Evolutionary conservation across 1,140 invertebrate genomes (phyloP).

Genomic region (Philotrypesis tridentata): DNA sequence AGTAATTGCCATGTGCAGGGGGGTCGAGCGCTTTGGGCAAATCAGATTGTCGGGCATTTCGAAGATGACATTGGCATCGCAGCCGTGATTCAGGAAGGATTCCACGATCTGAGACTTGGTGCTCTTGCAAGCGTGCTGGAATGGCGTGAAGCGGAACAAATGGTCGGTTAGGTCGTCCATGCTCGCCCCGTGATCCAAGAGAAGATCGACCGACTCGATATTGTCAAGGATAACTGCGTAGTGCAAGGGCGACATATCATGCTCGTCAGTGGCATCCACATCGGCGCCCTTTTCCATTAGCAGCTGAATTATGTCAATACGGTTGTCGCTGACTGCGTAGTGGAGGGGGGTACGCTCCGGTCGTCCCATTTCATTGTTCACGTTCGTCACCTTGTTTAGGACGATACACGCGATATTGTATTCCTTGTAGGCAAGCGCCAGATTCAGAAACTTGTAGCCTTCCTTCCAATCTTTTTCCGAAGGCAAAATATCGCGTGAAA

Average conservation of each 20-base stretch:
- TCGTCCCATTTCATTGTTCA: not conserved
- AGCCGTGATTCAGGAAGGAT: not conserved
- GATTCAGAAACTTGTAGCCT: not conserved
- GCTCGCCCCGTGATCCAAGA: not conserved
- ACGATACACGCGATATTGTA: not conserved
- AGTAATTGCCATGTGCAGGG: not conserved
- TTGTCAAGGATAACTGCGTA: not conserved
- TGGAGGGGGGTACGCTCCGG: not conserved
- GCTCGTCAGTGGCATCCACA: not conserved
- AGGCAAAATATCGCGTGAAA: not conserved
- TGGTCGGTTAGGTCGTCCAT: not conserved
- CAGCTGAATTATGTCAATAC: not conserved
- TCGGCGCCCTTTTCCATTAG: not conserved
- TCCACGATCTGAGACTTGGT: not conserved
- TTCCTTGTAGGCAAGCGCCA: not conserved
- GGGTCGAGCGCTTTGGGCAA: not conserved
- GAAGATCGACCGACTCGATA: not conserved
- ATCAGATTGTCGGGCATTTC: not conserved
- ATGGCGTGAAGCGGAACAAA: constrained; percentile 6
- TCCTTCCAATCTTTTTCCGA: not conserved
- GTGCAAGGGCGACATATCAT: constrained; percentile 1
- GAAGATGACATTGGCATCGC: not conserved
- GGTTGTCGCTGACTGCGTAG: not conserved
- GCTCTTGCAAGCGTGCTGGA: not conserved
- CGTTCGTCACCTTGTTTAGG: not conserved